These are phyloP conservation scores for Apamea epomidion DNA, from an alignment of 2,888 invertebrate genomes.

Conservation along the genomic window DNA sequence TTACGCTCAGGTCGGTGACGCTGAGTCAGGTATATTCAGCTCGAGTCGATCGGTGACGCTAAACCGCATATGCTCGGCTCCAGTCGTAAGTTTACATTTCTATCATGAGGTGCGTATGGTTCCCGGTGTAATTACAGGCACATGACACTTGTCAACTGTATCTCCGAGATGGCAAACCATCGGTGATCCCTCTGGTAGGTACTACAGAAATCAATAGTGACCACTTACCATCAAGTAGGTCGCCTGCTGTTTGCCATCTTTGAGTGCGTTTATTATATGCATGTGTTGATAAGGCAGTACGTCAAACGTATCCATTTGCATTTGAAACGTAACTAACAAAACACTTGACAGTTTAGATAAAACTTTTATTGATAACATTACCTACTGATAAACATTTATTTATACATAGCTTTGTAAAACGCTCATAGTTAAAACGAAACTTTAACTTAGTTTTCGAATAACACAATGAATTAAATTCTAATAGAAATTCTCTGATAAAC, in stretches of 20 bases:
- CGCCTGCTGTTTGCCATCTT: background rate
- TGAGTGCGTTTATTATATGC: background rate
- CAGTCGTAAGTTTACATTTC: background rate
- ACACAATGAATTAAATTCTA: slow-evolving; percentile 7
- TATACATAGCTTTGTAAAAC: background rate
- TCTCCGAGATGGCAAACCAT: background rate
- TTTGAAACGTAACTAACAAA: slow-evolving; percentile 4
- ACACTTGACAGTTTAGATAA: slow-evolving; percentile 12
- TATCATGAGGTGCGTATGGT: background rate
- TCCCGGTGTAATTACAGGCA: background rate
- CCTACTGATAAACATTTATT: background rate
- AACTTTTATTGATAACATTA: background rate
- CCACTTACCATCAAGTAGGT: background rate
- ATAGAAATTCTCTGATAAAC: slow-evolving; percentile 4
- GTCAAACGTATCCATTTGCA: background rate
- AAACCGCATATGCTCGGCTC: background rate
- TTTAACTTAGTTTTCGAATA: background rate
- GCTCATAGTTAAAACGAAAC: background rate
- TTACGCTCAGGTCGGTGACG: no score
- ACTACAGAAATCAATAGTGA: background rate
- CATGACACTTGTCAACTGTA: background rate
- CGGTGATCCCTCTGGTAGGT: background rate
- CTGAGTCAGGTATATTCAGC: no score
- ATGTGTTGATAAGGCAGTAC: slow-evolving; percentile 4
- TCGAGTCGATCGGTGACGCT: background rate